Evolutionary conservation across 2,113 vertebrate species (phyloP), one percentile per base, ranked within the genome.

Genomic region (Pao palembangensis): DNA sequence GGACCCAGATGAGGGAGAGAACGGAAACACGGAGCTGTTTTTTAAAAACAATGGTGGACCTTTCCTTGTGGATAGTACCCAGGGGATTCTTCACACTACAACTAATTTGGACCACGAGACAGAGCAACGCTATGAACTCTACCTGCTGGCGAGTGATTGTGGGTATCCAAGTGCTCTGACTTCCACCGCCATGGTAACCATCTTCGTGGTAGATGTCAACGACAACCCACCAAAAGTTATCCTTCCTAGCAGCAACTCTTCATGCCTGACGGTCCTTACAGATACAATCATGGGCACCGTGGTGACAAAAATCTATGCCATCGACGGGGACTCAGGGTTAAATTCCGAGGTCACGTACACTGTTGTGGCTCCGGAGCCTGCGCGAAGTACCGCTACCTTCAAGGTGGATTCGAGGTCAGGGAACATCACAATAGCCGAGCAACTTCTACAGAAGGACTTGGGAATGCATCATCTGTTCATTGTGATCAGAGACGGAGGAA

Each of bases 131-230:
- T 89, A 90, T 56, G 89, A 91, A 55, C 68, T 92, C 28, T 71
- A 76, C 55, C 71, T 92, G 48, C 44, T 84, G 59, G 91, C 88
- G 8, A 53, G 64, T 0, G 91, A 92, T 43, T 66, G 80, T 0
- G 91, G 91, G 0, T 70, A 56, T 23, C 87, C 85, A 0, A 31
- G 64, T 1, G 46, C 75, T 31, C 72, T 89, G 54, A 88, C 88
- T 2, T 78, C 90, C 56, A 79, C 67, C 15, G 86, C 84, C 64
- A 86, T 70, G 63, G 82, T 92, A 2, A 91, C 86, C 0, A 53
- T 92, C 64, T 91, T 90, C 67, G 81, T 92, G 21, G 87, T 90
- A 68, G 91, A 92, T 64, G 64, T 91, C 71, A 92, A 92, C 62
- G 91, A 92, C 84, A 92, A 92, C 68, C 69, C 73, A 58, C 91